phyloP scores from a whole-genome alignment of 37 sponge, comb jelly and placozoan genomes.

The Oopsacas minuta region DNA sequence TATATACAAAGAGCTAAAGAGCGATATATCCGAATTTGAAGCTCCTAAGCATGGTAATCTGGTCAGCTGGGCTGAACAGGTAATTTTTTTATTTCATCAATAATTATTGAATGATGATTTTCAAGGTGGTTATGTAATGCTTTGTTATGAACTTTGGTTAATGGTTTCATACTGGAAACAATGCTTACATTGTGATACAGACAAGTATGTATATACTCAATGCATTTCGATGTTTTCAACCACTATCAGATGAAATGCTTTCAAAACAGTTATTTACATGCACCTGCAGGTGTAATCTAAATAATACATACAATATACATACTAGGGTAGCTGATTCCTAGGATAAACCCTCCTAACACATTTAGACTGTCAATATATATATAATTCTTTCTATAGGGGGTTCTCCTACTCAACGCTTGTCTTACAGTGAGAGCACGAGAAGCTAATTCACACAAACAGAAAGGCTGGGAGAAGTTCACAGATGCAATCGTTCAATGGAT shows the following conservation, averaged over 20 bases:
- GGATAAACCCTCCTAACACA: neutral
- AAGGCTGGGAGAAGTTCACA: constrained; percentile 97
- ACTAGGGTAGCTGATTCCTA: neutral
- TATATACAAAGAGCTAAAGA: constrained; percentile 75
- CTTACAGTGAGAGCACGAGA: constrained; percentile 68
- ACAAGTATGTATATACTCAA: neutral
- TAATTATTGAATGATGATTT: no score
- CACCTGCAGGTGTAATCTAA: no score
- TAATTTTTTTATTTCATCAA: neutral
- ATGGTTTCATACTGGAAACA: no score
- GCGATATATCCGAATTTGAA: constrained; percentile 59
- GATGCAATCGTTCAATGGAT: constrained; percentile 90
- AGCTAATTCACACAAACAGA: constrained; percentile 71
- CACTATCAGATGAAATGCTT: neutral
- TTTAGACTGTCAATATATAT: neutral
- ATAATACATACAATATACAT: neutral
- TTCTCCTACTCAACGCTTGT: constrained; percentile 88
- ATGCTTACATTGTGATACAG: no score
- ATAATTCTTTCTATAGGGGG: constrained; percentile 31
- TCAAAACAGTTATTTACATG: no score
- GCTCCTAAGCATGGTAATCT: constrained; percentile 76
- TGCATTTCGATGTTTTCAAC: neutral
- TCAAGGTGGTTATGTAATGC: no score
- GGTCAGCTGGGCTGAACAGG: constrained; percentile 84
- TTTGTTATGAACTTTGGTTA: no score